Evolutionary conservation across 1,140 invertebrate genomes (phyloP).

Genomic region (Drosophila triauraria): DNA sequence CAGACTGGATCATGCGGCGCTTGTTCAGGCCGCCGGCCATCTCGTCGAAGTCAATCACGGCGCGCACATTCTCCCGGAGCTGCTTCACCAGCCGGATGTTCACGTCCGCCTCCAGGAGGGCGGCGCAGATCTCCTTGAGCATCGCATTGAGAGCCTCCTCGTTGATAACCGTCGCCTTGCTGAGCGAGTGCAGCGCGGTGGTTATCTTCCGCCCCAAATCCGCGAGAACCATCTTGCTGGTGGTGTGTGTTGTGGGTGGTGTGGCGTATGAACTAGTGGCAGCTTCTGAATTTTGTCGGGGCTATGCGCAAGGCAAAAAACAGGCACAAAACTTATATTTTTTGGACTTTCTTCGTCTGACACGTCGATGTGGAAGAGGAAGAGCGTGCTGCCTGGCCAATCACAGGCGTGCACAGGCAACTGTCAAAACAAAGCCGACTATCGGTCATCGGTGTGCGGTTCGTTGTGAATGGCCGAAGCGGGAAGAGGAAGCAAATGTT

Average conservation of each 20-base stretch:
- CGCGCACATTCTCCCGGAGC: slow-evolving; percentile 98
- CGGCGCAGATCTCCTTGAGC: slow-evolving; percentile 99
- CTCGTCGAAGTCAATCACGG: slow-evolving; percentile 99
- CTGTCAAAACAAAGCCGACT: slow-evolving; percentile 49
- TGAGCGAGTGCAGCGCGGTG: slow-evolving; percentile 97
- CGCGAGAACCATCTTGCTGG: slow-evolving; percentile 97
- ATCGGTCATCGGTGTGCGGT: slow-evolving; percentile 15
- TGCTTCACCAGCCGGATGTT: slow-evolving; percentile 99
- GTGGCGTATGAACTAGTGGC: slow-evolving; percentile 29
- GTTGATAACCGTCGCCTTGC: slow-evolving; percentile 99
- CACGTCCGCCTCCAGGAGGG: slow-evolving; percentile 99
- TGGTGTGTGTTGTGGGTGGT: slow-evolving; percentile 41
- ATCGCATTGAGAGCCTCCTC: slow-evolving; percentile 99
- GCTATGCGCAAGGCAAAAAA: slow-evolving; percentile 37
- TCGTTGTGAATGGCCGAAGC: slow-evolving; percentile 10
- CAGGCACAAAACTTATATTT: slow-evolving; percentile 55
- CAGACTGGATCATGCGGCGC: slow-evolving; percentile 98
- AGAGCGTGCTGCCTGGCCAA: slow-evolving; percentile 36
- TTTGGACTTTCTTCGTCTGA: slow-evolving; percentile 52
- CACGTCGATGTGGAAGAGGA: slow-evolving; percentile 74
- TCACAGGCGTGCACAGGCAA: slow-evolving; percentile 31
- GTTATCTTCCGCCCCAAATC: slow-evolving; percentile 99
- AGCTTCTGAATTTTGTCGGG: slow-evolving; percentile 55
- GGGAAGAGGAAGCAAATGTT: slow-evolving; percentile 9
- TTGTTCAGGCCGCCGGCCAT: slow-evolving; percentile 99